Conservation (phyloP, 2,797 vertebrate genomes). For the Phoeniculus purpureus region DNA sequence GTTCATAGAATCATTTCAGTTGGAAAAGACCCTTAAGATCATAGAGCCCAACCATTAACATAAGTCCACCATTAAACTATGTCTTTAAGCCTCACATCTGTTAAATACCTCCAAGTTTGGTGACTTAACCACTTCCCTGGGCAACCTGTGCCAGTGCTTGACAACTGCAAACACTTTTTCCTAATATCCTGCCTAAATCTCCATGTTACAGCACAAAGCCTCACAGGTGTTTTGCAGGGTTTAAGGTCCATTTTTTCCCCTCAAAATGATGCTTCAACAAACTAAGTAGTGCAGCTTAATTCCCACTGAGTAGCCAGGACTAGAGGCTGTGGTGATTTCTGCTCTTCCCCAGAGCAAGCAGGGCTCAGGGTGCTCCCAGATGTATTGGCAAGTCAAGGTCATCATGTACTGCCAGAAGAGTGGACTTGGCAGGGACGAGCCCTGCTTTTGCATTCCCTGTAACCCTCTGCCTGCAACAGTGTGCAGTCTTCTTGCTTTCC, state of each 20-base stretch:
- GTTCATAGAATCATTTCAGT: background rate
- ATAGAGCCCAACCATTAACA: background rate
- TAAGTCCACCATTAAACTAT: background rate
- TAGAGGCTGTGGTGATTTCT: background rate
- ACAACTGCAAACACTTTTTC: background rate
- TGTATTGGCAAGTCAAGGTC: background rate
- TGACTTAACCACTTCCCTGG: too few species aligned
- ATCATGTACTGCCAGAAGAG: background rate
- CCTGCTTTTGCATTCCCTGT: background rate
- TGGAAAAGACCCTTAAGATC: background rate
- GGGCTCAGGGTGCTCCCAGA: background rate
- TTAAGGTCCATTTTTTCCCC: background rate
- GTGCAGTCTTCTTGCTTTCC: fast-evolving
- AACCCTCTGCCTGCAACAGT: background rate
- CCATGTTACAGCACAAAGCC: fast-evolving
- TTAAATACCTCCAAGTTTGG: too few species aligned
- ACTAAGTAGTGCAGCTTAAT: background rate
- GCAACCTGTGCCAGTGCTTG: background rate
- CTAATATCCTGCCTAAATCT: background rate
- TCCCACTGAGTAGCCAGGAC: background rate
- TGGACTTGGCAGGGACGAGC: background rate
- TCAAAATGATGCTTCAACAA: fast-evolving
- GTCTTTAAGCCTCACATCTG: too few species aligned
- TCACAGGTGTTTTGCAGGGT: background rate
- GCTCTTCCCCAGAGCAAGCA: background rate